Conservation (phyloP, 1,140 invertebrate species). For the Aphelinus atriplicis region DNA sequence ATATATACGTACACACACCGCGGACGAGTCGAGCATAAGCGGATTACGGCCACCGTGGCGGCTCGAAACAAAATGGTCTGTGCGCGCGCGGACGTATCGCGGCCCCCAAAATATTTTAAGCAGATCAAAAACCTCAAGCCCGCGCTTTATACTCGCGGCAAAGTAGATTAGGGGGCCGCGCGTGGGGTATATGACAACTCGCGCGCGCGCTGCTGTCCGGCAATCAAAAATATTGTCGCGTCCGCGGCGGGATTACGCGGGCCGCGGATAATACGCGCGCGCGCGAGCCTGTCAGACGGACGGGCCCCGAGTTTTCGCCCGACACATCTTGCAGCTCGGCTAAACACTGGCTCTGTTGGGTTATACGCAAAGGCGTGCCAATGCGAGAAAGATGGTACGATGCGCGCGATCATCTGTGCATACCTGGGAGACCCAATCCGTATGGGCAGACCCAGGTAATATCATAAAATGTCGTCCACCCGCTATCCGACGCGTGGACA, state of each 20-base stretch:
- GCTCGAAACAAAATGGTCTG: slow-evolving; percentile 56
- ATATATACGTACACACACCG: no score
- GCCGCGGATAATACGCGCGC: slow-evolving; percentile 53
- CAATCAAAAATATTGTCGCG: slow-evolving; percentile 64
- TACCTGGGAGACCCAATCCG: no score
- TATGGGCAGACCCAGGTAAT: no score
- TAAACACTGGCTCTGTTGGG: no score
- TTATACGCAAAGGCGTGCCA: no score
- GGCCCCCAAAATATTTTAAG: slow-evolving; percentile 54
- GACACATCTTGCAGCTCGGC: no score
- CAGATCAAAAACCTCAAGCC: slow-evolving; percentile 60
- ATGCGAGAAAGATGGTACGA: no score
- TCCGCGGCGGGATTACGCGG: slow-evolving; percentile 53
- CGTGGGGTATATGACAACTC: slow-evolving; percentile 59
- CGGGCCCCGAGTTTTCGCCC: slow-evolving; percentile 50
- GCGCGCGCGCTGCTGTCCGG: slow-evolving; percentile 49
- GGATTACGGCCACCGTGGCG: slow-evolving; percentile 48
- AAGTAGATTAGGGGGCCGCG: slow-evolving; percentile 59
- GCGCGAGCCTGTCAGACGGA: slow-evolving; percentile 53
- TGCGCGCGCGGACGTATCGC: neutral
- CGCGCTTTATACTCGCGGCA: slow-evolving; percentile 42
- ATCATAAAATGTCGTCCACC: no score
- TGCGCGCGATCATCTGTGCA: no score
- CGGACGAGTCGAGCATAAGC: slow-evolving; percentile 44
- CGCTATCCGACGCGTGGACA: no score